Base-by-base conservation (phyloP, 1,140 invertebrate species). In the Aphelenchoides fujianensis region DNA sequence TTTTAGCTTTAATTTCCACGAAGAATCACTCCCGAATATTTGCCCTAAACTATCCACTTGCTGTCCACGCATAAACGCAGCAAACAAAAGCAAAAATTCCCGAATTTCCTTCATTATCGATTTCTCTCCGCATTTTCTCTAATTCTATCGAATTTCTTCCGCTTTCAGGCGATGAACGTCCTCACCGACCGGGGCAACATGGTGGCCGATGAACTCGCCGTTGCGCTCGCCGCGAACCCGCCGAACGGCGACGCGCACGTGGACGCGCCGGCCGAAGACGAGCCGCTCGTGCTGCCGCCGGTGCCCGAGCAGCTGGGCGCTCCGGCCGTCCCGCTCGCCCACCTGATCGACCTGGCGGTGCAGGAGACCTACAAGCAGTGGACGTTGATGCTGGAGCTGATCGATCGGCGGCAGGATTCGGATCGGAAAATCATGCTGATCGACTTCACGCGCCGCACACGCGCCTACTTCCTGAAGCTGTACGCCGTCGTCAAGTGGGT, bases 401-500 rank as follows among this genome's bases (percentile, higher is more conserved):
- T 66, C 27, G 16, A 34, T 23, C 16, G 31, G 34, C 16, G 31
- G 32, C 37, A 30, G n/a, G 63, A 66, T 12, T 23, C 34, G 1
- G 63, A 66, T 2, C 63, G 63, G 34, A 66, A 66, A 30, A 35
- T 66, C 32, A 16, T 16, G 12, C 28, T 66, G 16, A 12, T 66
- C 12, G 16, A 66, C 12, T 66, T 66, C 34, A 12, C 63, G 2
- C 27, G 31, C 36, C 23, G 36, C 19, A 66, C 63, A 23, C 63
- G 63, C 23, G n/a, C 16, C 7, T 12, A 41, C 63, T 66, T 34
- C 32, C 31, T 66, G 27, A 66, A 66, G 34, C 36, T 66, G 27
- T 35, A 36, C 32, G 63, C 63, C 37, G 12, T 66, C n/a, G 63
- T 66, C 31, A 66, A 66, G 7, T 66, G 63, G 63, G 16, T 36